A percentile compares a stretch with the other conserved stretches of the same genome.
Evolutionary conservation across 2,888 invertebrate species (phyloP).

Genomic region (Agrenia bidenticulata): DNA sequence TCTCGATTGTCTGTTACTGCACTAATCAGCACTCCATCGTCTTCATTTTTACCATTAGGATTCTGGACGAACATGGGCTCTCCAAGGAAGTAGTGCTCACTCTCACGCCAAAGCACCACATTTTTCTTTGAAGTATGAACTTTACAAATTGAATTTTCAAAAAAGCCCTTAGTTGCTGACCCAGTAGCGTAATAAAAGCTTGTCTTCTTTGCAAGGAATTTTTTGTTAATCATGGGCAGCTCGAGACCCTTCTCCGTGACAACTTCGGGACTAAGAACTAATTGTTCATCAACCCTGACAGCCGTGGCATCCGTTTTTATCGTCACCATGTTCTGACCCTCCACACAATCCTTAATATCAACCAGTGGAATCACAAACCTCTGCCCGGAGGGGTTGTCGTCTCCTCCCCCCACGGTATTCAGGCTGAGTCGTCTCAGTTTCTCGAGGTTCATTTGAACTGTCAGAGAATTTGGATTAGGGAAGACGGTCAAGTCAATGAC

Average conservation of each 20-base stretch:
- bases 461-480: slow-evolving; percentile 33
- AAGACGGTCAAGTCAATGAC: slow-evolving; percentile 35
- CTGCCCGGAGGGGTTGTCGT: not conserved
- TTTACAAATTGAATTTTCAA: slow-evolving; percentile 54
- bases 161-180: slow-evolving; percentile 54
- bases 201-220: slow-evolving; percentile 56
- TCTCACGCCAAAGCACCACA: not conserved
- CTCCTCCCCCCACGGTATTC: not conserved
- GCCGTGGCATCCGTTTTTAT: slow-evolving; percentile 55
- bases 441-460: not conserved
- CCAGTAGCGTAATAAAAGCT: slow-evolving; percentile 59
- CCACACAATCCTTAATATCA: slow-evolving; percentile 43
- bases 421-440: not conserved
- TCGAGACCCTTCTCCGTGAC: slow-evolving; percentile 56
- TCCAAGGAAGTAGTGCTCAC: slow-evolving; percentile 41
- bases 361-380: slow-evolving; percentile 58
- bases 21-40: slow-evolving; percentile 57
- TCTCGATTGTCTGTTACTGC: slow-evolving; percentile 53
- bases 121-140: slow-evolving; percentile 33
- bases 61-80: slow-evolving; percentile 59
- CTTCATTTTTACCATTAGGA: slow-evolving; percentile 56
- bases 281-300: slow-evolving; percentile 50
- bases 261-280: slow-evolving; percentile 52
- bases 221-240: slow-evolving; percentile 59
- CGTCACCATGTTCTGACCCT: slow-evolving; percentile 55